Evolutionary conservation across 2,113 vertebrate genomes (phyloP).

Genomic region (Polypterus senegalus): DNA sequence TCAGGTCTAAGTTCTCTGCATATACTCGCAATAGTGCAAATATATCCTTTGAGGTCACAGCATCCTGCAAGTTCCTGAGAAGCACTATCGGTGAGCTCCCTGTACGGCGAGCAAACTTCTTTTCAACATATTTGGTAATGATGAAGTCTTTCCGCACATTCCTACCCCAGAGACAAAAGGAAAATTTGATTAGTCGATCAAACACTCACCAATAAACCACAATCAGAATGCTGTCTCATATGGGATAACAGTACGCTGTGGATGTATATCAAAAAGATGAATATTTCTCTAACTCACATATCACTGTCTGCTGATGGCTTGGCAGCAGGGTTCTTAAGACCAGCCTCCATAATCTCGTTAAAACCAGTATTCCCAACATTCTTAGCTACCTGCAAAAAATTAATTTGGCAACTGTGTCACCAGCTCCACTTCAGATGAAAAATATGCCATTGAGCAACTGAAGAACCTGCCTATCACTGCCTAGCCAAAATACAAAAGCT

Average conservation of each 20-base stretch:
- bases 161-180: slow-evolving; percentile 28
- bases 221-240: too few relatives aligned
- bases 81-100: slow-evolving; percentile 20
- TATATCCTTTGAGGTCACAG: slow-evolving; percentile 34
- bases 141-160: slow-evolving; percentile 43
- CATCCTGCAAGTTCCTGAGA: slow-evolving; percentile 29
- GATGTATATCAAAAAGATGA: background rate
- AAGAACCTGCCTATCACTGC: too few relatives aligned
- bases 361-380: slow-evolving; percentile 50
- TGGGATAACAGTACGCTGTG: too few relatives aligned
- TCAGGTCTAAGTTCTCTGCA: slow-evolving; percentile 40
- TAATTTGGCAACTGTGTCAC: too few relatives aligned
- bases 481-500: background rate
- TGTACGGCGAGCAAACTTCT: slow-evolving; percentile 37
- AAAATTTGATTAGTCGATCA: background rate
- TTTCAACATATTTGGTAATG: slow-evolving; percentile 44
- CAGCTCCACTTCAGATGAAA: too few relatives aligned
- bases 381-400: slow-evolving; percentile 39
- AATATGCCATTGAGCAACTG: too few relatives aligned
- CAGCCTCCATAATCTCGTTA: slow-evolving; percentile 48
- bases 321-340: slow-evolving; percentile 28
- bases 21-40: slow-evolving; percentile 45
- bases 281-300: slow-evolving; percentile 34
- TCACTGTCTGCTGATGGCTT: slow-evolving; percentile 43
- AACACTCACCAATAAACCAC: background rate